Conservation (phyloP, 37 sponge, comb jelly and placozoan species). For the Ianthella basta region DNA sequence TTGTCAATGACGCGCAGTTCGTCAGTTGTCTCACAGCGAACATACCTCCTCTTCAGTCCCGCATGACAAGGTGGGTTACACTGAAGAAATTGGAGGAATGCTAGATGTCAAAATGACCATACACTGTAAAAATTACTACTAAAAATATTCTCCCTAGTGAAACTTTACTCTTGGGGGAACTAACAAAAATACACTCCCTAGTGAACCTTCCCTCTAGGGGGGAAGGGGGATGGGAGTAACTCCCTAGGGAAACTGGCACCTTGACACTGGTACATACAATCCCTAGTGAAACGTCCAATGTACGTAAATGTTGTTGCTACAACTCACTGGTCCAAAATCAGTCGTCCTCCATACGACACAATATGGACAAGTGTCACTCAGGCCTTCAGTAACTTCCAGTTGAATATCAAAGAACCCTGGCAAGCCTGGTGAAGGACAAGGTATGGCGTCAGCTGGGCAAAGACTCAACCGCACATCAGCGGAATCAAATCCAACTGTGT, state of each 20-base stretch:
- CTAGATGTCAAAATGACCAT: not conserved
- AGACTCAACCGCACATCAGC: not conserved
- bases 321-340: slow-evolving; percentile 19
- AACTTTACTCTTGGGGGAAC: too few species aligned
- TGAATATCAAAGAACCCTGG: not conserved
- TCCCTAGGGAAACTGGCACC: too few species aligned
- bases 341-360: not conserved
- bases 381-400: not conserved
- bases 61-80: slow-evolving; percentile 7
- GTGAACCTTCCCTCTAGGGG: too few species aligned
- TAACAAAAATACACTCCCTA: too few species aligned
- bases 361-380: not conserved
- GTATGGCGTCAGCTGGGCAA: not conserved
- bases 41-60: not conserved
- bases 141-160: too few species aligned
- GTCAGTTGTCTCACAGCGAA: not conserved
- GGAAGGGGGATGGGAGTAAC: too few species aligned
- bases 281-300: too few species aligned
- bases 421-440: not conserved
- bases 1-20: not conserved
- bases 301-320: too few species aligned
- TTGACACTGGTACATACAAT: too few species aligned
- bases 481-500: slow-evolving; percentile 16
- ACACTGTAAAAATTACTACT: too few species aligned
- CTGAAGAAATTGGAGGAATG: not conserved